Percentiles rank a stretch among this genome's conserved stretches.
These are phyloP conservation scores for Cyclura pinguis DNA, from an alignment of 2,797 vertebrate species.

Conservation along the genomic window DNA sequence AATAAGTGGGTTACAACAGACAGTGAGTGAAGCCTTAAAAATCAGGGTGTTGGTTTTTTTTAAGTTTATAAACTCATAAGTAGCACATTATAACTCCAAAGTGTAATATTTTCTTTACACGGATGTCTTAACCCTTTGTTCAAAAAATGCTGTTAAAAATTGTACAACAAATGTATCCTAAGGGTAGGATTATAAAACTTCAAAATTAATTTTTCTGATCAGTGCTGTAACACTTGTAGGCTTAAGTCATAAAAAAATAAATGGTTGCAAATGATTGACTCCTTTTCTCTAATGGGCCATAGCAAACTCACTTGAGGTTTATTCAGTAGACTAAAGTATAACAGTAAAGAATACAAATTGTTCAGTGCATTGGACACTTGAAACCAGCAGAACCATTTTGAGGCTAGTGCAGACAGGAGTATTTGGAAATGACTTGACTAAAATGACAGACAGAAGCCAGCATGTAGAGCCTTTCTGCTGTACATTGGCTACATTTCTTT, in stretches of 20 bases:
- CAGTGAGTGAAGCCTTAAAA: slow-evolving; percentile 5
- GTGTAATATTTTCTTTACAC: not conserved
- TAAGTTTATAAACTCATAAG: not conserved
- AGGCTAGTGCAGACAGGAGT: not conserved
- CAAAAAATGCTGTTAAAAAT: not conserved
- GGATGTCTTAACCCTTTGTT: not conserved
- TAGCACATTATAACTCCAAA: not conserved
- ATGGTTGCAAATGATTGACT: not conserved
- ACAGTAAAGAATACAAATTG: not conserved
- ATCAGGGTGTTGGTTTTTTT: not conserved
- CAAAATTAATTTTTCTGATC: not conserved
- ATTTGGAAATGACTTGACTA: not conserved
- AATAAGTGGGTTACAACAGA: slow-evolving; percentile 3
- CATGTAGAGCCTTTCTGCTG: not conserved
- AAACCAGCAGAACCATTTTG: not conserved
- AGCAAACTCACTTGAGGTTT: not conserved
- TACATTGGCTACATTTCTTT: not conserved
- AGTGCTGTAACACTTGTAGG: not conserved
- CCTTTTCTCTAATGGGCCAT: not conserved
- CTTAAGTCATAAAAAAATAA: not conserved
- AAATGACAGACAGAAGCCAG: not conserved
- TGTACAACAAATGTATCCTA: not conserved
- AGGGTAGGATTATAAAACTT: not conserved
- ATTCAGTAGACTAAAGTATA: not conserved
- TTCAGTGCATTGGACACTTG: not conserved